Evolutionary conservation across 2,113 vertebrate genomes (phyloP).

Genomic region (Megalops atlanticus): DNA sequence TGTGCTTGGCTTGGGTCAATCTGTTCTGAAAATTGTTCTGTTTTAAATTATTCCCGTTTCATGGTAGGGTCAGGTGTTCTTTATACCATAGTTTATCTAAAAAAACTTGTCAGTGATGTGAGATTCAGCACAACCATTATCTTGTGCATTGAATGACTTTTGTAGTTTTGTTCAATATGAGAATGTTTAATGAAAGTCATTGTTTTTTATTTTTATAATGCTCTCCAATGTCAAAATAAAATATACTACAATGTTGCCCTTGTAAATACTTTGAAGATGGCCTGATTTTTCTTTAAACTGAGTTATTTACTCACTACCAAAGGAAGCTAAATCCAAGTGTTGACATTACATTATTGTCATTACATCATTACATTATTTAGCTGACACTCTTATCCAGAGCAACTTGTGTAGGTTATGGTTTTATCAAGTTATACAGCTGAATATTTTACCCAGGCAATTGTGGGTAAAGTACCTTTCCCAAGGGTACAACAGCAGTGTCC

Average conservation of each 20-base stretch:
- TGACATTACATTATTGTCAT: no score
- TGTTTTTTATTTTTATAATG: constrained; percentile 27
- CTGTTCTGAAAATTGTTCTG: background rate
- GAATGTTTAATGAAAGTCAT: constrained; percentile 8
- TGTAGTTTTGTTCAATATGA: constrained; percentile 14
- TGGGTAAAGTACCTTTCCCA: no score
- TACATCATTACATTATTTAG: no score
- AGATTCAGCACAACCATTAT: background rate
- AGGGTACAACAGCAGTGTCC: no score
- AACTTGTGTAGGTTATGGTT: no score
- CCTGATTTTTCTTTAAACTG: no score
- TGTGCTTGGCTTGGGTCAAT: background rate
- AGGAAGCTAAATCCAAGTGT: no score
- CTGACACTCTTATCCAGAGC: no score
- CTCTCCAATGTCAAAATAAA: constrained; percentile 8
- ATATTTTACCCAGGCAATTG: no score
- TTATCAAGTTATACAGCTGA: no score
- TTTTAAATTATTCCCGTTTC: background rate
- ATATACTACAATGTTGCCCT: background rate
- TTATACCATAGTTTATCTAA: background rate
- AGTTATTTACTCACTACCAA: no score
- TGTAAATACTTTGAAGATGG: background rate
- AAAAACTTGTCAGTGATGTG: background rate
- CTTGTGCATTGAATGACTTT: background rate
- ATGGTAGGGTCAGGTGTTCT: background rate